Percentiles rank a stretch among this genome's conserved stretches.
Conservation (phyloP, 2,888 invertebrate genomes). For the Sicus ferrugineus region DNA sequence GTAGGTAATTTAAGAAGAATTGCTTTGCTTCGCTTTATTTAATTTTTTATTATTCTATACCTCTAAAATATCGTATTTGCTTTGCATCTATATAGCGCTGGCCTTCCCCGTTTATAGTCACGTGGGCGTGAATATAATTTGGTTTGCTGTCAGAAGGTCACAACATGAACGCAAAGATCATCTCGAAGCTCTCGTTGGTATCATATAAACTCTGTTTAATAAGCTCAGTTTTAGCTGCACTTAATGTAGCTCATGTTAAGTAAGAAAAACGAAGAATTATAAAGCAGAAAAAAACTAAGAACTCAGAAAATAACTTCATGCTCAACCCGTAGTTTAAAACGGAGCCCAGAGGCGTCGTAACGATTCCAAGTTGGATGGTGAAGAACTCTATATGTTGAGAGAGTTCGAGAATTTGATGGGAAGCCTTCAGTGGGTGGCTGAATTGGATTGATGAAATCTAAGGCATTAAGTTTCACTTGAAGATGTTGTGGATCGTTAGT, state of each 20-base stretch:
- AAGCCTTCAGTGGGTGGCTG: slow-evolving; percentile 10
- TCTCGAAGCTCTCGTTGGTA: background rate
- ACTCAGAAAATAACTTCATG: background rate
- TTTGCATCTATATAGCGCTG: background rate
- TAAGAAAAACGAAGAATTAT: slow-evolving; percentile 5
- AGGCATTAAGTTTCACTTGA: too few species aligned
- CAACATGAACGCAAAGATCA: slow-evolving; percentile 9
- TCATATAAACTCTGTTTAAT: slow-evolving; percentile 22
- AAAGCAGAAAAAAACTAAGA: slow-evolving; percentile 5
- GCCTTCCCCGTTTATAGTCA: background rate
- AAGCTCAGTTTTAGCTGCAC: slow-evolving; percentile 15
- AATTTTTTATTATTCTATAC: background rate
- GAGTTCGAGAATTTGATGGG: background rate
- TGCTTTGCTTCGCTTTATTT: background rate
- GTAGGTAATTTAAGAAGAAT: slow-evolving; percentile 5
- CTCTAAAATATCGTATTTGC: background rate
- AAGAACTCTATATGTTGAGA: background rate
- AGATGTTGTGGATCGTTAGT: too few species aligned
- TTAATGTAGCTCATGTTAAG: slow-evolving; percentile 16
- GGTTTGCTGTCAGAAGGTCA: slow-evolving; percentile 32
- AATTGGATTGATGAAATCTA: slow-evolving; percentile 3
- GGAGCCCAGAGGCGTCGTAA: slow-evolving; percentile 19
- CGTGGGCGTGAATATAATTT: slow-evolving; percentile 33
- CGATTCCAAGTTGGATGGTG: too few species aligned
- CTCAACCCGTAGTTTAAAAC: slow-evolving; percentile 3